Base-by-base conservation (phyloP, 2,888 invertebrate genomes). In the Hybos culiciformis region DNA sequence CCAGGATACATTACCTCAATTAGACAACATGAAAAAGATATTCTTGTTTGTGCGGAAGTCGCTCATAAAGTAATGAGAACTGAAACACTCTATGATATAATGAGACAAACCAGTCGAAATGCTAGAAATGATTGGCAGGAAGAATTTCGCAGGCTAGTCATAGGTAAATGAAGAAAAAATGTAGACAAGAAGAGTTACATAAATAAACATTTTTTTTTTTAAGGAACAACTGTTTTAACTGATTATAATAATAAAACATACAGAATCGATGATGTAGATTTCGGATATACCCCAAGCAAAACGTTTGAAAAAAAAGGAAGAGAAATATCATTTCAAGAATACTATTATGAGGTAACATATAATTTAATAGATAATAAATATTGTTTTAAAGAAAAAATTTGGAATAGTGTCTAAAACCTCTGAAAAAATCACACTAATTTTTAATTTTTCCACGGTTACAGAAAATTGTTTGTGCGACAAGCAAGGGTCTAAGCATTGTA, bases 1-100 rank as follows among this genome's bases (percentile, higher is more conserved):
- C 87, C 87, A 0, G 88, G 88, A 0, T 86, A 83, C 51, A 69
- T 80, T 14, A 88, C 91, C 0, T 80, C 85, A 0, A 87, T 92
- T 31, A 74, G 86, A 2, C 85, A 88, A 53, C 83, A 85, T 56
- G 92, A 93, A 59, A 63, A 69, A 0, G 68, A 74, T 3, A 73
- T 92, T 14, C 62, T 93, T 14, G 70, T 93, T 69, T 82, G 82
- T 37, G 73, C 78, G 0, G 91, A 92, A 60, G 76, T 91, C 1
- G 71, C 79, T 0, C 86, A 86, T 56, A 92, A 92, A 67, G 80
- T 91, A 0, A 75, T 92, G 69, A 73, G 91, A 0, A 73, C 75
- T 15, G 83, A 91, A 50, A 86, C 80, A 0, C 76, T 85, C 0
- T 67, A 79, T 0, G 75, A 82, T 49, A 69, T 83, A 56, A 52